Percentiles rank a stretch among this genome's conserved stretches.
phyloP scores from a whole-genome alignment of 2,888 invertebrate genomes.

The Baronia brevicornis region DNA sequence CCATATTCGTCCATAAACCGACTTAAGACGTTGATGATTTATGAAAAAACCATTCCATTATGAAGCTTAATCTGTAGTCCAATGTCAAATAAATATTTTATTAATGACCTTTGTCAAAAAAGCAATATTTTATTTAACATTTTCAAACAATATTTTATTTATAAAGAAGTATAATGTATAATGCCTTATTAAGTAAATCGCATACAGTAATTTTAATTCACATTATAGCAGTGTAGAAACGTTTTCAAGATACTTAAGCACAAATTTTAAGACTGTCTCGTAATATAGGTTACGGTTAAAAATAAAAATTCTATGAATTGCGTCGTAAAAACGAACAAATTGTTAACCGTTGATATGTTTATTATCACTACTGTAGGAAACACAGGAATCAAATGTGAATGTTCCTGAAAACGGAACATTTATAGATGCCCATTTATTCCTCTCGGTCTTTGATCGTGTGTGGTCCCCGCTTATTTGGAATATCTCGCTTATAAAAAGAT shows the following conservation, averaged over 20 bases:
- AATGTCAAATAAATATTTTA: slow-evolving; percentile 14
- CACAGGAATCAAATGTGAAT: slow-evolving; percentile 48
- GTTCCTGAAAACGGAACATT: slow-evolving; percentile 58
- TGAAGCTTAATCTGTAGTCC: no score
- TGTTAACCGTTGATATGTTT: slow-evolving; percentile 60
- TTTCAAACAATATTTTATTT: slow-evolving; percentile 5
- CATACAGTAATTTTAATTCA: no score
- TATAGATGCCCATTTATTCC: slow-evolving; percentile 46
- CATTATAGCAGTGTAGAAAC: no score
- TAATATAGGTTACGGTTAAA: slow-evolving; percentile 26
- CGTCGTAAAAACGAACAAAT: slow-evolving; percentile 42
- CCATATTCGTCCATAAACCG: no score
- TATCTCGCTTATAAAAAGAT: slow-evolving; percentile 28
- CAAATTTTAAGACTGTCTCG: no score
- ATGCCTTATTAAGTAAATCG: slow-evolving; percentile 1
- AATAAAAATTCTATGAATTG: slow-evolving; percentile 46
- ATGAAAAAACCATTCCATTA: no score
- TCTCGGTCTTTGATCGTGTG: slow-evolving; percentile 58
- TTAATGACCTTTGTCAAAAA: slow-evolving; percentile 13
- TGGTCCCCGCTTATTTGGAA: slow-evolving; percentile 42
- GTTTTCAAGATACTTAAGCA: no score
- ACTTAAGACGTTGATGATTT: no score
- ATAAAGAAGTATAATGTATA: slow-evolving; percentile 6
- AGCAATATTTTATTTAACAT: slow-evolving; percentile 9
- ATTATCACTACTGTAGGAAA: slow-evolving; percentile 54